Conservation (phyloP, 2,113 vertebrate genomes). For the Actinemys pallida region DNA sequence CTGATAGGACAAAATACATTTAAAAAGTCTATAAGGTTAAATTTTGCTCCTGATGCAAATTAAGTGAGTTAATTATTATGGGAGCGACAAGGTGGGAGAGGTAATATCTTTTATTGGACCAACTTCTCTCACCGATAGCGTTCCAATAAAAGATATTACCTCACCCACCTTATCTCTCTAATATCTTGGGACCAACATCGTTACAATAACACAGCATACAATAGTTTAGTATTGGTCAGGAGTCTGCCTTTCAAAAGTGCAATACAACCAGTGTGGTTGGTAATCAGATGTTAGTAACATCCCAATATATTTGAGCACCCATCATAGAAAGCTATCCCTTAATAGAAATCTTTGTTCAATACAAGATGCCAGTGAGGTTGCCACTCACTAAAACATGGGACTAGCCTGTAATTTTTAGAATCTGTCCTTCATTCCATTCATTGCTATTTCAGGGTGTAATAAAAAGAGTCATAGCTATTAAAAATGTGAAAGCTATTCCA, state of each 20-base stretch:
- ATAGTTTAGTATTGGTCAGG: not conserved
- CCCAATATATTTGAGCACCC: not conserved
- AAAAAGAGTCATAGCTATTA: slow-evolving; percentile 58
- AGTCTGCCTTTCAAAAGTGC: not conserved
- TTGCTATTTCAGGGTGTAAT: not conserved
- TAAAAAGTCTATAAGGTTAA: not conserved
- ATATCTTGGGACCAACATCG: not conserved
- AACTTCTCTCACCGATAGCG: not conserved
- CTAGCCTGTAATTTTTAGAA: slow-evolving; percentile 46
- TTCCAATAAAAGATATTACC: not conserved
- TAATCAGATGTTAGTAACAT: not conserved
- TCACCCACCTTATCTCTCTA: not conserved
- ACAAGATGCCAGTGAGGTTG: not conserved
- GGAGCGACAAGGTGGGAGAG: not conserved
- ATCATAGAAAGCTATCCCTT: not conserved
- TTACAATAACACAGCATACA: not conserved
- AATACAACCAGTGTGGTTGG: not conserved
- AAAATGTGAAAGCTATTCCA: slow-evolving; percentile 69
- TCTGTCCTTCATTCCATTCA: slow-evolving; percentile 56
- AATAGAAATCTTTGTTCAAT: not conserved
- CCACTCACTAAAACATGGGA: slow-evolving; percentile 3
- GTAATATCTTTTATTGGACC: not conserved
- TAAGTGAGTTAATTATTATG: slow-evolving; percentile 7
- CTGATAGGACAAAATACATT: not conserved
- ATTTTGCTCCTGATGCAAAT: not conserved